Conservation (phyloP, 2,888 invertebrate species). For the Cheilosia grossa region DNA sequence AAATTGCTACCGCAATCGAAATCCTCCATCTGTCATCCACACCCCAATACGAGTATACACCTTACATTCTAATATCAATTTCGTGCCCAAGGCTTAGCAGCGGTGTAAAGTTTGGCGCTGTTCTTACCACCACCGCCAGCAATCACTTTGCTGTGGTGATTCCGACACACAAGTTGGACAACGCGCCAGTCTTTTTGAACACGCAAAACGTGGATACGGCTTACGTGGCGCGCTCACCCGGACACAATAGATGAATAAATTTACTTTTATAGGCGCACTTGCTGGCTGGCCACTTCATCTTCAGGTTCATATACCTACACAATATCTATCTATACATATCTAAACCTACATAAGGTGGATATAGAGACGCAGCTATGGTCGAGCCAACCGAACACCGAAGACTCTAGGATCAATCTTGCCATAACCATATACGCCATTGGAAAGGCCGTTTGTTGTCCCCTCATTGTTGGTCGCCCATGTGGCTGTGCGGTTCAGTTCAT, state of each 20-base stretch:
- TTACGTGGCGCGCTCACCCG: constrained; percentile 23
- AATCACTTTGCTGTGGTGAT: constrained; percentile 6
- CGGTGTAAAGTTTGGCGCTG: constrained; percentile 58
- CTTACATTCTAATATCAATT: constrained; percentile 23
- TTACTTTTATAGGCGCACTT: constrained; percentile 63
- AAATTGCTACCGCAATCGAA: neutral
- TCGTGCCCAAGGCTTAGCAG: constrained; percentile 15
- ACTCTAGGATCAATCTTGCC: constrained; percentile 45
- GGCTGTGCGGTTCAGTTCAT: constrained; percentile 18
- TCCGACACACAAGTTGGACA: constrained; percentile 13
- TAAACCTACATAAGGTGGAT: neutral
- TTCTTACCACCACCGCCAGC: constrained; percentile 46
- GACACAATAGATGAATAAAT: constrained; percentile 66
- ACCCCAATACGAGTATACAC: neutral
- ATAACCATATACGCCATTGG: constrained; percentile 35
- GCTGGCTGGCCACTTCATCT: constrained; percentile 38
- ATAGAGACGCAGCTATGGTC: constrained; percentile 30
- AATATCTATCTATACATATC: neutral
- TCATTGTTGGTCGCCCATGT: constrained; percentile 30
- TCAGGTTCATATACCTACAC: neutral
- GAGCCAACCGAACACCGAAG: neutral
- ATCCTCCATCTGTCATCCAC: constrained; percentile 1
- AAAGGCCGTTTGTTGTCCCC: constrained; percentile 60
- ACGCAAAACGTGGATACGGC: constrained; percentile 30
- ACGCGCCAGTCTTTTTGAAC: constrained; percentile 29